Base-by-base conservation (phyloP, 2,797 vertebrate genomes). In the Mallotus villosus region DNA sequence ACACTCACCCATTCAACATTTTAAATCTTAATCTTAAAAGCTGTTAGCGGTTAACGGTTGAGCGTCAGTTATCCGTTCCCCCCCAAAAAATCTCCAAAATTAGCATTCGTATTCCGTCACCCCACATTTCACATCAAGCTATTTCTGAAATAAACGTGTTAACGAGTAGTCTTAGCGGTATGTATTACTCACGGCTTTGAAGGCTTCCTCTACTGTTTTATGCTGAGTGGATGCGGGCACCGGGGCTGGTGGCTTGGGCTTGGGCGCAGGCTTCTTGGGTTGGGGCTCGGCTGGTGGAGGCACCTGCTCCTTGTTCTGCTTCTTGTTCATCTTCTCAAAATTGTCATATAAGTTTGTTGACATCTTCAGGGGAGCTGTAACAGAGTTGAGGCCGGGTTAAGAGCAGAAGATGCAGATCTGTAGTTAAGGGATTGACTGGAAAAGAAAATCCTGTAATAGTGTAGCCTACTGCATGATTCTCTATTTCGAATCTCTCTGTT, bases 231-330 rank as follows among this genome's bases (percentile, higher is more conserved):
- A 73, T 51, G 87, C 83, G 65, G 37, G 37, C 0, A 85, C 74
- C 22, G 74, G 91, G 55, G 22, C 84, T 0, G 84, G 14, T 0
- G 80, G 4, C 89, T 93, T 97, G 0, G 82, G 86, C 81, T 93
- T 96, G 1, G 78, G 1, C 0, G 77, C 82, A 2, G 85, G 82
- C 75, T 91, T 94, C 74, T 95, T 94, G 58, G 73, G 92, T 24
- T 90, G 92, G 5, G 89, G 37, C 57, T 94, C 90, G 0, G 81
- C 80, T 0, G 91, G 83, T 0, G 96, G 97, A 0, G 97, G 97
- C 9, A 98, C 95, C 86, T 98, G 97, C 85, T 99, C 97, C 87
- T 98, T 98, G 89, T 95, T 97, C 88, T 94, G 95, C 80, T 93
- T 94, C 85, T 95, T 97, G 49, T 74, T 83, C 6, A 94, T 81